These are phyloP conservation scores for Synergus laeviventris DNA, from an alignment of 2,888 invertebrate genomes.

Conservation along the genomic window DNA sequence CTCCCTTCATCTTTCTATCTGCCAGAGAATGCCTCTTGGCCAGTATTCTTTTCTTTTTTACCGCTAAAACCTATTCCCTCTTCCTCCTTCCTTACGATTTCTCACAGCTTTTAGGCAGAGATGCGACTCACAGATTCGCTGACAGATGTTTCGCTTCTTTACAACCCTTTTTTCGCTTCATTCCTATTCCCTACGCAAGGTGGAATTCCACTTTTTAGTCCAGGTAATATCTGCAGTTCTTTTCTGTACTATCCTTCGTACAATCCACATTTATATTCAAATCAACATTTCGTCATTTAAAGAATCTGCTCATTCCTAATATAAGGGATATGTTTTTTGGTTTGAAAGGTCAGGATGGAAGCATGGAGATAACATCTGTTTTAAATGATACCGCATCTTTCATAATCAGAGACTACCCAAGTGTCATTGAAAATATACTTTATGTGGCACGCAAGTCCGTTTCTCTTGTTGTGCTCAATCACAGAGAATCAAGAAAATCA, in stretches of 20 bases:
- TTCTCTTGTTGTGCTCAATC: conserved; percentile 31
- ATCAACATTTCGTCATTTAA: background rate
- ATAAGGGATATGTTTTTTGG: background rate
- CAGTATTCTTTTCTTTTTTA: conserved; percentile 46
- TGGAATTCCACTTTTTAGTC: background rate
- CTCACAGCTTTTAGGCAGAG: conserved; percentile 48
- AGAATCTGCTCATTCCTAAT: background rate
- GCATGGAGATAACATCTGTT: background rate
- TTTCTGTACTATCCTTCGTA: background rate
- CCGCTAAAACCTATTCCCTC: conserved; percentile 26
- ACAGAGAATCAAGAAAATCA: conserved; percentile 33
- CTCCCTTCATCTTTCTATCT: conserved; percentile 51
- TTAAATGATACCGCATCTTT: background rate
- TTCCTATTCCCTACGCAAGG: conserved; percentile 53
- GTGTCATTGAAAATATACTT: conserved; percentile 2
- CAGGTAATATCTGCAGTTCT: conserved; percentile 9
- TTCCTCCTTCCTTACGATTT: conserved; percentile 21
- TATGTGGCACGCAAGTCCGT: conserved; percentile 1
- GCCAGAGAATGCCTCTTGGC: conserved; percentile 51
- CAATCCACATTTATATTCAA: background rate
- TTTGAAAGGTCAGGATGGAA: background rate
- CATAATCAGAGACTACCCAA: background rate
- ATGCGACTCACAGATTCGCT: conserved; percentile 63
- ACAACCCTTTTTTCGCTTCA: conserved; percentile 49
- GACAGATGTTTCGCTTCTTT: conserved; percentile 66